Percentiles rank a stretch among this genome's conserved stretches.
Conservation (phyloP, 2,797 vertebrate species). For the Dermochelys coriacea region DNA sequence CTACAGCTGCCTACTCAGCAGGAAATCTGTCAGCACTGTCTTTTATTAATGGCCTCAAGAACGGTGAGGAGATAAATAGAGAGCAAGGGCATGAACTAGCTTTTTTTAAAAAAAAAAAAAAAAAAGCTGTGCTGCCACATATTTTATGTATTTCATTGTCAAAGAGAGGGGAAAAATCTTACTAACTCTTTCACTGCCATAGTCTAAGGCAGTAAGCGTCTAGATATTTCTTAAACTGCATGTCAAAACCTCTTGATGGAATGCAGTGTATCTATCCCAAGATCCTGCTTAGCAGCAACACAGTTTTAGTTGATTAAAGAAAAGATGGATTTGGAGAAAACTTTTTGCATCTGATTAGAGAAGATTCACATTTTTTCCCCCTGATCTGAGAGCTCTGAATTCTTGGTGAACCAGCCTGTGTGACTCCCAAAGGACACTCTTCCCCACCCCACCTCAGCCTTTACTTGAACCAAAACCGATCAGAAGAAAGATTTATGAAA, state of each 20-base stretch:
- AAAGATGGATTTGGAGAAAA: background rate
- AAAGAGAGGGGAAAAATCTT: background rate
- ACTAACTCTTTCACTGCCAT: background rate
- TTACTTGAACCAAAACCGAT: too few relatives aligned
- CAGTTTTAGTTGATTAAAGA: background rate
- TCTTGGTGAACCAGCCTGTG: too few relatives aligned
- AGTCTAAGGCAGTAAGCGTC: background rate
- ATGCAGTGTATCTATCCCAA: background rate
- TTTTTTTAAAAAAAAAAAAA: too few relatives aligned
- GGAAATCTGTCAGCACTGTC: constrained; percentile 2
- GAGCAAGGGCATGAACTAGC: constrained; percentile 18
- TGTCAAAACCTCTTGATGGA: background rate
- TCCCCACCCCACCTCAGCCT: too few relatives aligned
- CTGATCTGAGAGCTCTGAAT: too few relatives aligned
- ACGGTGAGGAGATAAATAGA: constrained; percentile 32
- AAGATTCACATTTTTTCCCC: background rate
- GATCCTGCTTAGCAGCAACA: background rate
- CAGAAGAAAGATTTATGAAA: too few relatives aligned
- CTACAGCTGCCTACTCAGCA: constrained; percentile 50
- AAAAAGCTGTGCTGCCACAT: constrained; percentile 41
- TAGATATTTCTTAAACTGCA: background rate
- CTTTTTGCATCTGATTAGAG: background rate
- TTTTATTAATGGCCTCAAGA: constrained; percentile 56
- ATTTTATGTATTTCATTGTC: constrained; percentile 33
- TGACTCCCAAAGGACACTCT: too few relatives aligned